Evolutionary conservation across 2,888 invertebrate genomes (phyloP), one percentile per base, ranked within the genome.

Genomic region (Oscheius onirici): DNA sequence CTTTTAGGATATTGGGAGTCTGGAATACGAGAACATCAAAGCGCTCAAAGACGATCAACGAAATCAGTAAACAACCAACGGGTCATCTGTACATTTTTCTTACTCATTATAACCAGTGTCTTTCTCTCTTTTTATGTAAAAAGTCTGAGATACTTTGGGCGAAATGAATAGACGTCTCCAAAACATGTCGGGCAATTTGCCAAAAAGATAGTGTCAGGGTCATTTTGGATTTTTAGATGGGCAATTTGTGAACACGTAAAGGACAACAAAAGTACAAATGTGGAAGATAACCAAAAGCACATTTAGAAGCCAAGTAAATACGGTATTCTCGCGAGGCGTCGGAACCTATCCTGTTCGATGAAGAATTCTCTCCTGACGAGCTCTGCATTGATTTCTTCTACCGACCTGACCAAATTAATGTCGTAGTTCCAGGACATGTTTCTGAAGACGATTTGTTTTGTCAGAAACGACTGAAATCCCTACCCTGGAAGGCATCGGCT

Each of bases 381-480:
- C 51, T 51, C 51, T 11, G 51, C 51, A 20, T 51, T 8, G n/a
- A 51, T 51, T 11, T 51, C 51, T 20, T 20, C 51, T 17, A 24
- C 46, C 20, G 20, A 3, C 20, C 51, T 51, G 20, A 51, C 51
- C 17, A 51, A 10, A 20, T 51, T 51, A 11, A 22, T 22, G 20
- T 58, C 58, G n/a, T 58, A 58, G n/a, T 58, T 58, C 58, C 58
- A 58, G 22, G 58, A n/a, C n/a, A 40, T 41, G n/a, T 58, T 58
- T 15, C 58, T 58, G n/a, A 28, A 58, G 5, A 26, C 5, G 22
- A 55, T 26, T 5, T 55, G 3, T 3, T 5, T 5, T 55, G 55
- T 10, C 5, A 11, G 20, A 17, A 55, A 10, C 10, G 3, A 15
- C n/a, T n/a, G n/a, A n/a, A n/a, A n/a, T n/a, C n/a, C 40, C 13